Evolutionary conservation across 2,888 invertebrate genomes (phyloP).

Genomic region (Chloromyia formosa): DNA sequence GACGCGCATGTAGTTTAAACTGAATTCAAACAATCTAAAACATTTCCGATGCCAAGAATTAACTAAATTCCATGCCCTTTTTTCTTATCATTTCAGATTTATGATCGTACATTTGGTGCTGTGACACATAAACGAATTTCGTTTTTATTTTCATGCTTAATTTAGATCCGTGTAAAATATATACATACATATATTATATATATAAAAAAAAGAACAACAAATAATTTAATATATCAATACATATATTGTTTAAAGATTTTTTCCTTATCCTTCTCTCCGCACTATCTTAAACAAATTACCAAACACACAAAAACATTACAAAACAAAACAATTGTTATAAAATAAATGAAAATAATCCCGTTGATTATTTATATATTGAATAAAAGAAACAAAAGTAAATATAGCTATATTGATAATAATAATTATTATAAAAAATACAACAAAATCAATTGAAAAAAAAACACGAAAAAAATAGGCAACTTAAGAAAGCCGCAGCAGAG

Average conservation of each 20-base stretch:
- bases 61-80: no score
- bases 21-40: no score
- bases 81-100: slow-evolving; percentile 50
- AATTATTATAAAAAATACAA: no score
- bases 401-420: neutral
- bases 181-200: neutral
- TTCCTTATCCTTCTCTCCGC: neutral
- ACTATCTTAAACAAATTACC: neutral
- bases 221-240: slow-evolving; percentile 27
- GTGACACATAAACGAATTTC: slow-evolving; percentile 65
- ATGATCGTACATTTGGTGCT: slow-evolving; percentile 61
- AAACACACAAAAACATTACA: slow-evolving; percentile 1
- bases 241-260: slow-evolving; percentile 36
- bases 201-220: no score
- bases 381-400: neutral
- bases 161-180: slow-evolving; percentile 44
- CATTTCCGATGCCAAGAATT: no score
- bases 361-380: neutral
- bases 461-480: no score
- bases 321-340: slow-evolving; percentile 15
- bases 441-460: no score
- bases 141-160: slow-evolving; percentile 56
- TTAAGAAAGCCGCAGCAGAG: neutral
- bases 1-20: no score
- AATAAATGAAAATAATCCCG: neutral